Conservation (phyloP, 2,797 vertebrate species). For the Neosalanx taihuensis region DNA sequence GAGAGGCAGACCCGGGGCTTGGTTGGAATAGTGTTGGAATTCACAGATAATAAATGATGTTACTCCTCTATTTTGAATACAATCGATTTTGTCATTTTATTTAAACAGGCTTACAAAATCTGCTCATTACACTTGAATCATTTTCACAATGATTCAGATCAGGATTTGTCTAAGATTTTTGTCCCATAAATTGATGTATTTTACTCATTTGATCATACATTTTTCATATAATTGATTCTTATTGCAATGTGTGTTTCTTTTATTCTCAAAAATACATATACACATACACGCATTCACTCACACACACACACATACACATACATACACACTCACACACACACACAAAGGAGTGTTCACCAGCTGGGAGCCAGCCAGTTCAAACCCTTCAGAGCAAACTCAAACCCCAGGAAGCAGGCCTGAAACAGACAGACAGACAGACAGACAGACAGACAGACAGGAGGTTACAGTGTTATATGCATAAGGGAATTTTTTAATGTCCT, state of each 20-base stretch:
- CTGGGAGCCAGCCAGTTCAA: conserved; percentile 65
- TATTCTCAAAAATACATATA: not conserved
- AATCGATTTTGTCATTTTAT: not conserved
- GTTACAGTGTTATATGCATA: too few species aligned
- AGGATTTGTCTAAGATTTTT: not conserved
- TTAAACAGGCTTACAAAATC: conserved; percentile 2
- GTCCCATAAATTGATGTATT: not conserved
- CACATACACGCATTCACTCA: too few species aligned
- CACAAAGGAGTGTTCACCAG: conserved; percentile 51
- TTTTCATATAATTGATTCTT: not conserved
- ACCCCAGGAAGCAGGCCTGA: conserved; percentile 79
- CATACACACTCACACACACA: too few species aligned
- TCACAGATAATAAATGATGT: too few species aligned
- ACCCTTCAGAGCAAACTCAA: conserved; percentile 69
- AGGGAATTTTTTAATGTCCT: too few species aligned
- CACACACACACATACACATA: not conserved
- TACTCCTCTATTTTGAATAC: too few species aligned
- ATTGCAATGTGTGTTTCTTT: not conserved
- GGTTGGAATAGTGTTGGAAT: too few species aligned
- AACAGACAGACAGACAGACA: conserved; percentile 12
- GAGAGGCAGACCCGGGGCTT: too few species aligned
- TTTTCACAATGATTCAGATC: not conserved
- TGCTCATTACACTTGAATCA: not conserved
- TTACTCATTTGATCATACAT: not conserved
- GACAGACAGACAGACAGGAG: too few species aligned